These are phyloP conservation scores for Aricia artaxerxes DNA, from an alignment of 2,888 invertebrate species.

Conservation along the genomic window DNA sequence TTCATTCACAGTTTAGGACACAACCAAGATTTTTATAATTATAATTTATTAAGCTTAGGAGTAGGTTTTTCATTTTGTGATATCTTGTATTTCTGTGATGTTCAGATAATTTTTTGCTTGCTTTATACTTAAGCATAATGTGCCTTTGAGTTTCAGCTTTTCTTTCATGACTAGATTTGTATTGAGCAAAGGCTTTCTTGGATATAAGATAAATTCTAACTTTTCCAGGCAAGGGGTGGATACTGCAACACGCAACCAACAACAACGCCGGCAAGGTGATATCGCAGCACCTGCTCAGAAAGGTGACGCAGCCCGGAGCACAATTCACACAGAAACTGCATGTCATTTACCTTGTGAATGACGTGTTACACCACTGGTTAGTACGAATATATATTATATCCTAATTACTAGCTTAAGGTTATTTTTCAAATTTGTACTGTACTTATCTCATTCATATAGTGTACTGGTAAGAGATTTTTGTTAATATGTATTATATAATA, in stretches of 20 bases:
- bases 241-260: slow-evolving; percentile 92
- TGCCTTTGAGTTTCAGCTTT: too few species aligned
- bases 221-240: slow-evolving; percentile 94
- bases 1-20: too few species aligned
- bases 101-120: too few species aligned
- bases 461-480: not conserved
- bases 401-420: slow-evolving; percentile 33
- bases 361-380: slow-evolving; percentile 98
- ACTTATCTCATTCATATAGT: not conserved
- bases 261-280: slow-evolving; percentile 92
- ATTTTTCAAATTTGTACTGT: not conserved
- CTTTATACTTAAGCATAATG: too few species aligned
- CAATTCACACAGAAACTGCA: slow-evolving; percentile 96
- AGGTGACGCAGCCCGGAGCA: slow-evolving; percentile 85
- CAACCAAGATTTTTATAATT: too few species aligned
- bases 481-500: not conserved
- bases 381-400: slow-evolving; percentile 52
- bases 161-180: too few species aligned
- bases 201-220: not conserved
- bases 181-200: too few species aligned
- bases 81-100: too few species aligned
- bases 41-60: too few species aligned
- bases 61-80: too few species aligned
- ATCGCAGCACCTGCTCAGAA: slow-evolving; percentile 93
- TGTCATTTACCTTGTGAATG: slow-evolving; percentile 99